A percentile compares a stretch with the other conserved stretches of the same genome.
phyloP scores from a whole-genome alignment of 2,888 invertebrate genomes.

The Drosophila helvetica region DNA sequence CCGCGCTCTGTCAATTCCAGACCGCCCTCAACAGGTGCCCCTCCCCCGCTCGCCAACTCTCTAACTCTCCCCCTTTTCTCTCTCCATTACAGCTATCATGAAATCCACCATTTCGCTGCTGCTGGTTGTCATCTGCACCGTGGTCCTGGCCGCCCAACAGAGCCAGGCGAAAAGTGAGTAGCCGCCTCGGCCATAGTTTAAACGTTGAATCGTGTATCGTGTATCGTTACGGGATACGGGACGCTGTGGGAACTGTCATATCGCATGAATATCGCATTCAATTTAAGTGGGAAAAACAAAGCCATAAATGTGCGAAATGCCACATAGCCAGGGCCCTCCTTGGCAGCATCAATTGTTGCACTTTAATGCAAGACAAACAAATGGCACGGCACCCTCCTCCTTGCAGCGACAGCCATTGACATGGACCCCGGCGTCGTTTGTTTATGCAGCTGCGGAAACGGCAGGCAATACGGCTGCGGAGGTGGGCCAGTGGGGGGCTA shows the following conservation, averaged over 20 bases:
- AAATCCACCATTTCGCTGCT: slow-evolving; percentile 82
- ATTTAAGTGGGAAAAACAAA: slow-evolving; percentile 68
- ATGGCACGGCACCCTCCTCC: slow-evolving; percentile 9
- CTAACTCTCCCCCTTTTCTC: slow-evolving; percentile 9
- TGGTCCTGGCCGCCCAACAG: slow-evolving; percentile 82
- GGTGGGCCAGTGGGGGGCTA: neutral
- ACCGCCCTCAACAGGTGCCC: slow-evolving; percentile 62
- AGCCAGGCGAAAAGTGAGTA: slow-evolving; percentile 83
- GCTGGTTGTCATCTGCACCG: slow-evolving; percentile 81
- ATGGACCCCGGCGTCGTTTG: slow-evolving; percentile 60
- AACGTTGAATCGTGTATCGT: neutral
- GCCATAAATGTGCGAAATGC: slow-evolving; percentile 58
- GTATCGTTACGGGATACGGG: no score
- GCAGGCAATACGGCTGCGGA: neutral
- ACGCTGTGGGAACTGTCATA: slow-evolving; percentile 1
- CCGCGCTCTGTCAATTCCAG: slow-evolving; percentile 40
- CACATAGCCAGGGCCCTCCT: slow-evolving; percentile 4
- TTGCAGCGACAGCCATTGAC: slow-evolving; percentile 43
- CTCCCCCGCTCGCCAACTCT: slow-evolving; percentile 8
- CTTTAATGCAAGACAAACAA: slow-evolving; percentile 65
- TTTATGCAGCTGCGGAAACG: slow-evolving; percentile 68
- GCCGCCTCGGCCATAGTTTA: slow-evolving; percentile 3
- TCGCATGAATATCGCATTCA: slow-evolving; percentile 56
- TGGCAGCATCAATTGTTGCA: slow-evolving; percentile 67
- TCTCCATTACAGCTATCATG: slow-evolving; percentile 77